Conservation (phyloP, 2,888 invertebrate genomes). For the Phlogophora meticulosa region DNA sequence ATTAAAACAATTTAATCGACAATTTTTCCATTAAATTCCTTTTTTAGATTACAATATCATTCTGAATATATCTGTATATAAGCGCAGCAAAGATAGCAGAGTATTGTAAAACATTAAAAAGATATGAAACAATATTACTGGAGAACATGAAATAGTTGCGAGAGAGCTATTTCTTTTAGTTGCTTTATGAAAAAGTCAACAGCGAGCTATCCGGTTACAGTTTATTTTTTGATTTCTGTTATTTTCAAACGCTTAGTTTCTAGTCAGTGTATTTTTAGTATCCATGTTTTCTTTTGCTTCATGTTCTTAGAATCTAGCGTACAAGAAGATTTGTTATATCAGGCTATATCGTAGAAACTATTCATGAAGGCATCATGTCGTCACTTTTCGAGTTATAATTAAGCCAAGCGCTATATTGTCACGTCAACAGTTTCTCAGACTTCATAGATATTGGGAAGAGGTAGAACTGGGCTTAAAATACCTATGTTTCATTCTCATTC, state of each 20-base stretch:
- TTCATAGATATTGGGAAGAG: not conserved
- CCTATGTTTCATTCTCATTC: too few relatives aligned
- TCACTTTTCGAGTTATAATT: too few relatives aligned
- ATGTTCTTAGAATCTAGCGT: not conserved
- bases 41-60: not conserved
- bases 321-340: not conserved
- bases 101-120: conserved; percentile 4
- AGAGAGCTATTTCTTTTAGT: conserved; percentile 23
- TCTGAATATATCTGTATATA: not conserved
- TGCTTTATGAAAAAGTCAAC: conserved; percentile 19
- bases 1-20: not conserved
- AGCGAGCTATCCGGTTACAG: not conserved
- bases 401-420: not conserved
- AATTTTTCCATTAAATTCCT: not conserved
- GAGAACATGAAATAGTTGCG: conserved; percentile 5
- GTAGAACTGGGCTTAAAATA: not conserved
- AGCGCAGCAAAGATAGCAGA: not conserved
- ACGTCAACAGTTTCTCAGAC: not conserved
- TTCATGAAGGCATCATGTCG: too few relatives aligned
- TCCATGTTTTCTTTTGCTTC: not conserved
- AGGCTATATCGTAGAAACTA: not conserved
- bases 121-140: conserved; percentile 13
- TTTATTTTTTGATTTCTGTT: conserved; percentile 29
- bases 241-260: not conserved
- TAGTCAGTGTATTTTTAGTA: conserved; percentile 15